A percentile compares a stretch with the other conserved stretches of the same genome.
phyloP scores from a whole-genome alignment of 2,797 vertebrate species.

The Brachymystax lenok region DNA sequence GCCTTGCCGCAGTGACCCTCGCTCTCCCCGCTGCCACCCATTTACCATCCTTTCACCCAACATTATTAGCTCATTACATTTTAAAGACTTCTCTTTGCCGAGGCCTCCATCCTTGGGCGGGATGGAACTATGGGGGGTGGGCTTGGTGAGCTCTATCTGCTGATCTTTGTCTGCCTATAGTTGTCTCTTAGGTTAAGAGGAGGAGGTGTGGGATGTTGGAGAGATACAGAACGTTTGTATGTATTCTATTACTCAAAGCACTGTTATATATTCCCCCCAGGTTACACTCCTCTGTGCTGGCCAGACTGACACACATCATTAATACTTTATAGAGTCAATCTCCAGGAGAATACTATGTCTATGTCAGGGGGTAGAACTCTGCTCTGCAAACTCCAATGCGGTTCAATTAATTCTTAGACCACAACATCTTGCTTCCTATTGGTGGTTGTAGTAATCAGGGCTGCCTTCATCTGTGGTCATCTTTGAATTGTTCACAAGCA shows the following conservation, averaged over 20 bases:
- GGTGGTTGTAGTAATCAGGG: constrained; percentile 23
- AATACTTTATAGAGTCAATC: constrained; percentile 61
- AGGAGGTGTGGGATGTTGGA: constrained; percentile 27
- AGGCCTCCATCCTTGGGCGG: constrained; percentile 25
- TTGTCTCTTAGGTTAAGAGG: constrained; percentile 28
- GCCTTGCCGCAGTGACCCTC: neutral
- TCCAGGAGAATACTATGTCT: constrained; percentile 49
- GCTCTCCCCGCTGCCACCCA: constrained; percentile 14
- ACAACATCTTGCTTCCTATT: constrained; percentile 16
- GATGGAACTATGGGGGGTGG: neutral
- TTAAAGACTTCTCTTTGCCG: constrained; percentile 48
- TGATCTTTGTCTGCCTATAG: constrained; percentile 25
- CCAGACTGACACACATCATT: constrained; percentile 49
- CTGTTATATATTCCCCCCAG: constrained; percentile 38
- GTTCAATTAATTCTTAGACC: constrained; percentile 40
- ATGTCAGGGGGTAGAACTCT: constrained; percentile 33
- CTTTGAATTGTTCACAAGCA: constrained; percentile 31
- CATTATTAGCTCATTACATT: constrained; percentile 52
- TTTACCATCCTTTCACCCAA: constrained; percentile 17
- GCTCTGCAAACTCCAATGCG: constrained; percentile 32
- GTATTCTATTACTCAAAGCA: constrained; percentile 7
- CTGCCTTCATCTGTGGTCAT: constrained; percentile 35
- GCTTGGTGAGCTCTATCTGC: constrained; percentile 3
- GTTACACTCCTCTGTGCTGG: constrained; percentile 37
- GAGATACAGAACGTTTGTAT: constrained; percentile 29